Percentiles rank a stretch among this genome's conserved stretches.
Evolutionary conservation across 2,888 invertebrate species (phyloP).

Genomic region (Tenthredo livida): DNA sequence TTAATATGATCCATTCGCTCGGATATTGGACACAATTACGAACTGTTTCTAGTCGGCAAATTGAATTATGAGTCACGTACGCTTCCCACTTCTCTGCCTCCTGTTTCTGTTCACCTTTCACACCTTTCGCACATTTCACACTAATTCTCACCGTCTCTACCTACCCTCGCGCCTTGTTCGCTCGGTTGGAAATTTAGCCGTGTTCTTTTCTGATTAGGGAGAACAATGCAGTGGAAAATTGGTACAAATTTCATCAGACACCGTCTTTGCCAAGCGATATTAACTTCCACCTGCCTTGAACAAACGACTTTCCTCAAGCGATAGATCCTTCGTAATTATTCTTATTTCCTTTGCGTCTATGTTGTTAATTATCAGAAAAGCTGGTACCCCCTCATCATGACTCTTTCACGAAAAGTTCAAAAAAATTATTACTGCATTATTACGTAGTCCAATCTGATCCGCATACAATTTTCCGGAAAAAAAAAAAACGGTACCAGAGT

Average conservation of each 20-base stretch:
- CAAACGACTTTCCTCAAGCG: background rate
- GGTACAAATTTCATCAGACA: conserved; percentile 43
- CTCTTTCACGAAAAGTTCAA: background rate
- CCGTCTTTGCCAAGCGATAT: background rate
- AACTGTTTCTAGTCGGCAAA: conserved; percentile 36
- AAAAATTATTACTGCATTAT: no score
- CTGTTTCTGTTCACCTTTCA: conserved; percentile 15
- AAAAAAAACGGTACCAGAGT: no score
- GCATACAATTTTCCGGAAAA: no score
- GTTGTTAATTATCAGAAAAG: conserved; percentile 14
- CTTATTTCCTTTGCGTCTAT: background rate
- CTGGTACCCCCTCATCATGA: background rate
- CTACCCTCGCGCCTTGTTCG: background rate
- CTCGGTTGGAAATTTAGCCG: conserved; percentile 24
- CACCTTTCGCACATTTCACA: conserved; percentile 26
- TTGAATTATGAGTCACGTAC: conserved; percentile 41
- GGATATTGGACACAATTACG: conserved; percentile 46
- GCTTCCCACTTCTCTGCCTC: conserved; percentile 9
- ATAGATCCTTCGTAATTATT: conserved; percentile 15
- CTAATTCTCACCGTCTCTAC: conserved; percentile 5
- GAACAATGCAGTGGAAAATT: conserved; percentile 48
- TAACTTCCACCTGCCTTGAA: conserved; percentile 11
- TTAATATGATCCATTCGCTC: conserved; percentile 39
- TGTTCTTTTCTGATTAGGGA: conserved; percentile 43
- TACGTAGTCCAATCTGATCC: no score